phyloP scores from a whole-genome alignment of 1,140 invertebrate genomes.

The Drosophila serrata region DNA sequence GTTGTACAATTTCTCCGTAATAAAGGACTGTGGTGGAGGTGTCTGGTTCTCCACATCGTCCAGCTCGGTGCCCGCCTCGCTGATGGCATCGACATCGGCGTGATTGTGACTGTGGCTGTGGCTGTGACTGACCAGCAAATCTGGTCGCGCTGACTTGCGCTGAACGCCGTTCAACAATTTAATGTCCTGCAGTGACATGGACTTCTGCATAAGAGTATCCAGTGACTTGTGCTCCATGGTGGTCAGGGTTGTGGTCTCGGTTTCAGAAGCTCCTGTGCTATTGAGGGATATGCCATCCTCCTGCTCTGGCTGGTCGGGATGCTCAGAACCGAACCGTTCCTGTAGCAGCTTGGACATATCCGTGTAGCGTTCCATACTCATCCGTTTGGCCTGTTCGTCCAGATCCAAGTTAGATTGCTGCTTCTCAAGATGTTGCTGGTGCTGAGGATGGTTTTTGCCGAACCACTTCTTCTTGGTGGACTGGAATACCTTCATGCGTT shows the following conservation, averaged over 20 bases:
- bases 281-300: constrained; percentile 61
- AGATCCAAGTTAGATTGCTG: constrained; percentile 82
- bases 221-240: constrained; percentile 73
- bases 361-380: constrained; percentile 87
- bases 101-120: constrained; percentile 29
- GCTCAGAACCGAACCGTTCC: constrained; percentile 86
- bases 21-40: constrained; percentile 87
- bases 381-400: constrained; percentile 77
- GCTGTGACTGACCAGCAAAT: constrained; percentile 59
- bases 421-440: constrained; percentile 56
- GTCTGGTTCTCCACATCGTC: constrained; percentile 80
- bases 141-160: constrained; percentile 60
- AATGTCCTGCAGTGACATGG: constrained; percentile 81
- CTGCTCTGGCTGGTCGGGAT: constrained; percentile 32
- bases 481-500: constrained; percentile 88
- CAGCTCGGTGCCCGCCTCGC: constrained; percentile 75
- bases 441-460: constrained; percentile 86
- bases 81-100: constrained; percentile 63
- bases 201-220: constrained; percentile 73
- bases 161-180: constrained; percentile 74
- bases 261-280: constrained; percentile 66
- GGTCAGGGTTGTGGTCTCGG: constrained; percentile 74
- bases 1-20: constrained; percentile 88
- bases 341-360: constrained; percentile 88
- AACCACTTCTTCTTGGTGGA: constrained; percentile 88